Conservation (phyloP, 2,888 invertebrate genomes). For the Agrochola lychnidis region DNA sequence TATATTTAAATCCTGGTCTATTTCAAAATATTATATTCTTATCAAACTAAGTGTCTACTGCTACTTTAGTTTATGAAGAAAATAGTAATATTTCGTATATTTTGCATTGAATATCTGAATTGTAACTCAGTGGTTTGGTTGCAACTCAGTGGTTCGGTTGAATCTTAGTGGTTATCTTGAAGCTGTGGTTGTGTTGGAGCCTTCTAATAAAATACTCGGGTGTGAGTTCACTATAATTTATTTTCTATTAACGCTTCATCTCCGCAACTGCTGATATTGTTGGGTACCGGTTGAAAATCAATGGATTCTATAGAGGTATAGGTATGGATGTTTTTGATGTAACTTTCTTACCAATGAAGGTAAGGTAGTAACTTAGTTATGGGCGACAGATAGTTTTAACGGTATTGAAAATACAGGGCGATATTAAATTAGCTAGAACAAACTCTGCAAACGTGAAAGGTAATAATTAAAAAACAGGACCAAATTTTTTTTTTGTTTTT, state of each 20-base stretch:
- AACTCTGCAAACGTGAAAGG: no score
- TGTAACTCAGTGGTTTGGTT: conserved; percentile 8
- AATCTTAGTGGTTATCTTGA: conserved; percentile 18
- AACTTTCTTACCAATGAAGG: neutral
- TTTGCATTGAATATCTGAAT: conserved; percentile 10
- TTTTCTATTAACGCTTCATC: conserved; percentile 70
- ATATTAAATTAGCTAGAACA: no score
- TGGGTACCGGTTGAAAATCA: neutral
- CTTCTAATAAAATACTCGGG: conserved; percentile 72
- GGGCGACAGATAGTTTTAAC: neutral
- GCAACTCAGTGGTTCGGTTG: conserved; percentile 21
- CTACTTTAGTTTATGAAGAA: conserved; percentile 14
- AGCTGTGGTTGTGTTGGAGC: conserved; percentile 17
- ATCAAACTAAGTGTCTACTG: neutral
- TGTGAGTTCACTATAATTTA: conserved; percentile 72
- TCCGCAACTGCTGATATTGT: conserved; percentile 35
- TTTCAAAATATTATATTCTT: conserved; percentile 25
- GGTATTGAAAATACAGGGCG: neutral
- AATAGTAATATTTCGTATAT: conserved; percentile 7
- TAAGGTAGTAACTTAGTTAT: neutral
- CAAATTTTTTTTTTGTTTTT: no score
- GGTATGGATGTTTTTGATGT: neutral
- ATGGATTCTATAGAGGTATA: neutral
- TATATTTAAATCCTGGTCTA: conserved; percentile 33
- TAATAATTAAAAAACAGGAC: no score